phyloP scores from a whole-genome alignment of 2,888 invertebrate species.

The Caenorhabditis panamensis region DNA sequence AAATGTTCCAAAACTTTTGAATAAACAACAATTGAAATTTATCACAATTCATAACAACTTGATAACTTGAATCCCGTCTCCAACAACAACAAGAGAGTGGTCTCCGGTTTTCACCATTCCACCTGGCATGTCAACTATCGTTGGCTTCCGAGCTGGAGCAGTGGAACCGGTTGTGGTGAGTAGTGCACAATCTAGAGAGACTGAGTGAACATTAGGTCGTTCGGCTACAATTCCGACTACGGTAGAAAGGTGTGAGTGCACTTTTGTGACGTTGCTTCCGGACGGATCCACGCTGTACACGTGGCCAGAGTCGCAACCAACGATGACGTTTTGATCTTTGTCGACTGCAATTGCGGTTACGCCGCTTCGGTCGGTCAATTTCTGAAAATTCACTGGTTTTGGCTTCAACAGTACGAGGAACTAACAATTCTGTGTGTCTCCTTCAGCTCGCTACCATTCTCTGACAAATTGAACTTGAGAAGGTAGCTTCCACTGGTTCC shows the following conservation, averaged over 20 bases:
- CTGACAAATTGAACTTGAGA: not conserved
- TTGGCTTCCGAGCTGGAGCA: not conserved
- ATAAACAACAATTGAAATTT: not conserved
- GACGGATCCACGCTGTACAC: constrained; percentile 6
- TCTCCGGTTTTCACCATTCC: constrained; percentile 36
- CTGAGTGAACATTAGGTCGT: not conserved
- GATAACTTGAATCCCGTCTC: constrained; percentile 34
- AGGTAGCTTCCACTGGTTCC: constrained; percentile 50
- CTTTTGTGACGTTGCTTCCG: not conserved
- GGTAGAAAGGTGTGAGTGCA: constrained; percentile 43
- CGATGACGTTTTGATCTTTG: not conserved
- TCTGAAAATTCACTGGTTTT: constrained; percentile 18
- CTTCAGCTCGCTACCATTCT: not conserved
- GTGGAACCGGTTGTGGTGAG: constrained; percentile 1
- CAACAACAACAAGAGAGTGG: constrained; percentile 14
- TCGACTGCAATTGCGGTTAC: constrained; percentile 18
- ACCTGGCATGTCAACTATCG: constrained; percentile 46
- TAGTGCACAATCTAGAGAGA: constrained; percentile 41
- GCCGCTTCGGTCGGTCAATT: constrained; percentile 37
- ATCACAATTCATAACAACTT: constrained; percentile 17
- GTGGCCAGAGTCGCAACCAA: constrained; percentile 50
- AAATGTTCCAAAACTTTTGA: constrained; percentile 8
- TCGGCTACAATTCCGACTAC: constrained; percentile 41
- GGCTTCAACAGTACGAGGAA: no score
- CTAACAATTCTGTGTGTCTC: constrained; percentile 11